Conservation (phyloP, 2,888 invertebrate genomes). For the Lagria hirta region DNA sequence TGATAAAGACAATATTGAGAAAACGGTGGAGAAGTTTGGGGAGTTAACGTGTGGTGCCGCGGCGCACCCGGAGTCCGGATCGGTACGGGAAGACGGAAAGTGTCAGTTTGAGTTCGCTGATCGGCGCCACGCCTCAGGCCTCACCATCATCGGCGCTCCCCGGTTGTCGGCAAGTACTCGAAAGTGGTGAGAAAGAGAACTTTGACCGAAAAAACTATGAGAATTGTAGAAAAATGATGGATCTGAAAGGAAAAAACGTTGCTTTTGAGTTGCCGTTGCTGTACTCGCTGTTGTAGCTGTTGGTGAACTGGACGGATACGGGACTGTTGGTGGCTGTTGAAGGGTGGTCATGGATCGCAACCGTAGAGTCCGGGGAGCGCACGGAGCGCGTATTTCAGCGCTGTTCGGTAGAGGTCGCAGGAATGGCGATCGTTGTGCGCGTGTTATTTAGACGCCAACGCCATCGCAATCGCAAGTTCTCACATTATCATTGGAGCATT, state of each 20-base stretch:
- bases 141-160: constrained; percentile 6
- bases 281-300: neutral
- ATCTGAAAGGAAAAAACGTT: neutral
- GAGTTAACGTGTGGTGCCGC: constrained; percentile 16
- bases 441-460: constrained; percentile 25
- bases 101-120: constrained; percentile 21
- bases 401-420: constrained; percentile 28
- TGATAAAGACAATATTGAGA: too few relatives aligned
- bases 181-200: too few relatives aligned
- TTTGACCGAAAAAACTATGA: too few relatives aligned
- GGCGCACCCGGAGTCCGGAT: constrained; percentile 23
- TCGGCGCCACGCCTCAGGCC: constrained; percentile 16
- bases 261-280: too few relatives aligned
- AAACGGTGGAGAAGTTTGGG: constrained; percentile 5
- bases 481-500: too few relatives aligned
- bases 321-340: constrained; percentile 1
- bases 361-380: constrained; percentile 17
- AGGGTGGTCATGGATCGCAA: constrained; percentile 20
- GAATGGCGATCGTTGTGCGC: constrained; percentile 28
- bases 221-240: neutral
- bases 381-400: constrained; percentile 17
- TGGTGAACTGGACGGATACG: too few relatives aligned
- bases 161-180: constrained; percentile 6
- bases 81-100: too few relatives aligned
- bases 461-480: constrained; percentile 19